Evolutionary conservation across 2,113 vertebrate species (phyloP).

Genomic region (Cisticola juncidis): DNA sequence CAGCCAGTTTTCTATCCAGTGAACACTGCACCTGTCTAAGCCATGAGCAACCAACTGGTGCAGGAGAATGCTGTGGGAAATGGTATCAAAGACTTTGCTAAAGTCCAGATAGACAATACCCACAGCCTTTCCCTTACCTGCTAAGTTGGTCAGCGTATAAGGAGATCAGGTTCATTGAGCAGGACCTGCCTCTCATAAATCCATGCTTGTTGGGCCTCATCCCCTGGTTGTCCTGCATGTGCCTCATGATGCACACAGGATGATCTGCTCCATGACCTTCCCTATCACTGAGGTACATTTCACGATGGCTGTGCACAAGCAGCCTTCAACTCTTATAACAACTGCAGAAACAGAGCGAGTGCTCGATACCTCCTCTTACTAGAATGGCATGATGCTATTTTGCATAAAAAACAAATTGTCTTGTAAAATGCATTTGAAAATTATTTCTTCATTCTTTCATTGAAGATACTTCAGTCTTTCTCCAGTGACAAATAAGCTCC

Average conservation of each 20-base stretch:
- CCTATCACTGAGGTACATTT: not conserved
- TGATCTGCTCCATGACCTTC: not conserved
- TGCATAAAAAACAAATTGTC: not conserved
- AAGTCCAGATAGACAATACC: not conserved
- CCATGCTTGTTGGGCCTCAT: not conserved
- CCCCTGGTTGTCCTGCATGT: not conserved
- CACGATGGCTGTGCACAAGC: not conserved
- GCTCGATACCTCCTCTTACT: not conserved
- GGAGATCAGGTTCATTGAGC: not conserved
- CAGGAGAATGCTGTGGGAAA: not conserved
- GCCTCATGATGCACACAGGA: not conserved
- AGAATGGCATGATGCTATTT: not conserved
- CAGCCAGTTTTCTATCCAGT: not conserved
- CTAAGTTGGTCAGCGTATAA: not conserved
- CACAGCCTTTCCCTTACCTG: not conserved
- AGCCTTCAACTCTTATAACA: not conserved
- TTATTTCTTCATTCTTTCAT: not conserved
- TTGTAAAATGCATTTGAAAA: not conserved
- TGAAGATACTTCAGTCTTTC: not conserved
- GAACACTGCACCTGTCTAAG: not conserved
- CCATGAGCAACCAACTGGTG: not conserved
- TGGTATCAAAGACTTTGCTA: not conserved
- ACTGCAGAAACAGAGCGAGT: not conserved
- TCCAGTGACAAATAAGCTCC: not conserved
- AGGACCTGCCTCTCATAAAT: not conserved